Evolutionary conservation across 2,888 invertebrate species (phyloP), one percentile per base, ranked within the genome.

Genomic region (Trissonchulus sp.): DNA sequence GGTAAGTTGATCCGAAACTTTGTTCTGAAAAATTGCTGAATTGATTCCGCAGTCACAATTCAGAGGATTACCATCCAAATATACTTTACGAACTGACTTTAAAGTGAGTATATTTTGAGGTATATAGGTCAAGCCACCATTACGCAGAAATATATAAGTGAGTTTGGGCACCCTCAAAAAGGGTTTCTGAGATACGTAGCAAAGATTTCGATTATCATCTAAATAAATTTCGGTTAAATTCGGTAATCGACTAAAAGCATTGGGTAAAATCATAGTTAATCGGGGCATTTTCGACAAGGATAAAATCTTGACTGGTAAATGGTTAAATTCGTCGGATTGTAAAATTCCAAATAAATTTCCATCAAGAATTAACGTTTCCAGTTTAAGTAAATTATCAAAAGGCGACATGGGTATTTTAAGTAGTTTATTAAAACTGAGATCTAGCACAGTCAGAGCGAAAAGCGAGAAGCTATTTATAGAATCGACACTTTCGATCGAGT

Each of bases 331-430:
- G 2, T 28, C 60, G 23, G 23, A n/a, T n/a, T 30, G 2, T 30
- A 76, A 65, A 1, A 65, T 31, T 15, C 1, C 1, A 34, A 76
- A 35, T 33, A 38, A 38, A 36, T 76, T 76, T 15, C 63, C 76
- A 33, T 71, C 76, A 3, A 75, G 36, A 18, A 1, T 62, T 8
- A 76, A 31, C 18, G n/a, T 23, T 33, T 62, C 23, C n/a, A 65
- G 68, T 36, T 76, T 63, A 2, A 31, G n/a, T 30, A 62, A 28
- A 30, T 31, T 18, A 1, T 18, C 23, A 15, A 76, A 60, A 18
- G 34, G 33, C n/a, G 2, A 15, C 8, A 35, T 34, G 28, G 71
- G 76, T 1, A 72, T 15, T 3, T 48, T 35, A 1, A 63, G 30
- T 15, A 76, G 68, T 2, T 36, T 33, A 36, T 74, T 74, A 63